Conservation (phyloP, 2,113 vertebrate species). For the Panthera leo region DNA sequence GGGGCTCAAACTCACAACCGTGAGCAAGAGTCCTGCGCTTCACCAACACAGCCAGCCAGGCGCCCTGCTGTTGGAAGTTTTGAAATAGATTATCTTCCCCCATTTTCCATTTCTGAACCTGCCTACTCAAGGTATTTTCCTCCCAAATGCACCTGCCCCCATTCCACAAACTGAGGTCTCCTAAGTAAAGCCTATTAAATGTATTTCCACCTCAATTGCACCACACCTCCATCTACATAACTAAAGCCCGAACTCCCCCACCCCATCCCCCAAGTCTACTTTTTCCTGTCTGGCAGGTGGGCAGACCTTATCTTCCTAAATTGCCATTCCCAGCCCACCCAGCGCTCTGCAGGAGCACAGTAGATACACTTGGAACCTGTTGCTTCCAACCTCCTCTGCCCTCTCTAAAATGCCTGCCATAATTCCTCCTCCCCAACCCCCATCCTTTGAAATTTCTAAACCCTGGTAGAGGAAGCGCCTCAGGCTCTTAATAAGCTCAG, state of each 20-base stretch:
- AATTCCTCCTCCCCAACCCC: not conserved
- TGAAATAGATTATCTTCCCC: not conserved
- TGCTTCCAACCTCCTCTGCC: not conserved
- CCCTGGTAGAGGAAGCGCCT: conserved; percentile 60
- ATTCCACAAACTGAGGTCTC: not conserved
- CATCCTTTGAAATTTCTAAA: conserved; percentile 60
- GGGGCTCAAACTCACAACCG: not conserved
- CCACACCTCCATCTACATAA: not conserved
- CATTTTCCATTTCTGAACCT: not conserved
- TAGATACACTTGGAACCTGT: not conserved
- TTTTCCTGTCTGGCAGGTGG: not conserved
- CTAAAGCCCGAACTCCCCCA: too few species aligned
- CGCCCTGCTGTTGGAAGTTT: not conserved
- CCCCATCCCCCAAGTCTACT: not conserved
- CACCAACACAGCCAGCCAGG: not conserved
- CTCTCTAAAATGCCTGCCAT: not conserved
- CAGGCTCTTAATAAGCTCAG: conserved; percentile 56
- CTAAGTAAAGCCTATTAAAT: not conserved
- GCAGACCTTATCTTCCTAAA: not conserved
- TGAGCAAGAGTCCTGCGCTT: not conserved
- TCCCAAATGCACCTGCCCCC: not conserved
- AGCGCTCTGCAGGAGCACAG: not conserved
- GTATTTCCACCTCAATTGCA: accelerated
- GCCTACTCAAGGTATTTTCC: not conserved
- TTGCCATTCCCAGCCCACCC: not conserved